Percentiles rank a stretch among this genome's conserved stretches.
Conservation (phyloP, 2,113 vertebrate genomes). For the Perognathus longimembris region DNA sequence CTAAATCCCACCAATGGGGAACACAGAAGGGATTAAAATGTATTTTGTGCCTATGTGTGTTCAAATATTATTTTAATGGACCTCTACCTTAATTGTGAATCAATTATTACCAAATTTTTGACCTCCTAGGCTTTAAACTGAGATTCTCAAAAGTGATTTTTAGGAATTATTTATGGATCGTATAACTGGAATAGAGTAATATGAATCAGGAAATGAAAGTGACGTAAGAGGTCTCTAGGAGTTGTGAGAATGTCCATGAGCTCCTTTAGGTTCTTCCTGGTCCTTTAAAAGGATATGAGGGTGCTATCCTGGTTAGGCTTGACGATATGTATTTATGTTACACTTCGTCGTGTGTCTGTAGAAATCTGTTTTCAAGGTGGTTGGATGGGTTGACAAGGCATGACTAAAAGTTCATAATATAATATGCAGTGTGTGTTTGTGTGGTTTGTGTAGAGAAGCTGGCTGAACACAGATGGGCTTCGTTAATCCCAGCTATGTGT, state of each 20-base stretch:
- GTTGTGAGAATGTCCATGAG: not conserved
- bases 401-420: not conserved
- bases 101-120: slow-evolving; percentile 2
- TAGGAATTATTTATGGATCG: not conserved
- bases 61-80: slow-evolving; percentile 6
- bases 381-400: not conserved
- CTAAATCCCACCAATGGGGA: not conserved
- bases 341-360: slow-evolving; percentile 5
- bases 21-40: not conserved
- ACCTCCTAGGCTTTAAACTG: not conserved
- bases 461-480: not conserved
- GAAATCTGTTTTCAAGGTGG: slow-evolving; percentile 30
- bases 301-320: not conserved
- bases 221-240: not conserved
- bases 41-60: not conserved
- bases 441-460: not conserved
- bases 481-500: not conserved
- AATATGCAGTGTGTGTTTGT: not conserved
- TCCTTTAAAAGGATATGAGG: not conserved
- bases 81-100: not conserved
- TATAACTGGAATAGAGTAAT: not conserved
- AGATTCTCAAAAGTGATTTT: slow-evolving; percentile 23
- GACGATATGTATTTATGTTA: slow-evolving; percentile 30
- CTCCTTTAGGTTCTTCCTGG: not conserved
- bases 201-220: not conserved